phyloP scores from a whole-genome alignment of 2,888 invertebrate genomes.

The Amphimallon solstitiale region DNA sequence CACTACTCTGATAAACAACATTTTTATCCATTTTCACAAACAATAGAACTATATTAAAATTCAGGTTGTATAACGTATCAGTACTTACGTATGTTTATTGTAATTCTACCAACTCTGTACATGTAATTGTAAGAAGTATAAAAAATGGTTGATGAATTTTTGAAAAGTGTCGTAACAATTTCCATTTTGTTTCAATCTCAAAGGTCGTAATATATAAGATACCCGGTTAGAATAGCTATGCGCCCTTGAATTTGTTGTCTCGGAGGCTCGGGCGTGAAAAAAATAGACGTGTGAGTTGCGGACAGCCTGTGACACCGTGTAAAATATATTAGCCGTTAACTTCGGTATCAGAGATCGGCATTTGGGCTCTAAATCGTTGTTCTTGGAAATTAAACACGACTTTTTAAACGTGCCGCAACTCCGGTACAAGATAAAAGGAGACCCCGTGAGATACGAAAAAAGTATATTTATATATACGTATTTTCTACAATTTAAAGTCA shows the following conservation, averaged over 20 bases:
- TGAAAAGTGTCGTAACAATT: no score
- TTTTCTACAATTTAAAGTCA: no score
- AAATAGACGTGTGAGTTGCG: conserved; percentile 52
- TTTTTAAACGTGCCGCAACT: conserved; percentile 47
- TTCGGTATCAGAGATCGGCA: conserved; percentile 58
- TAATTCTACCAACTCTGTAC: no score
- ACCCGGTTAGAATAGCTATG: not conserved
- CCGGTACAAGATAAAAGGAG: not conserved
- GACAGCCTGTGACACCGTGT: conserved; percentile 54
- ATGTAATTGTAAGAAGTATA: no score
- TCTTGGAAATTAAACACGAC: conserved; percentile 54
- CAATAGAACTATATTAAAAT: no score
- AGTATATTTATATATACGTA: not conserved
- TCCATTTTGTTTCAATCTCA: no score
- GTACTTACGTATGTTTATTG: no score
- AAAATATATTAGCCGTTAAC: conserved; percentile 59
- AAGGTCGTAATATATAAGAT: no score
- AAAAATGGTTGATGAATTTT: no score
- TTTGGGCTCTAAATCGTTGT: conserved; percentile 54
- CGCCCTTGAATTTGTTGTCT: conserved; percentile 50
- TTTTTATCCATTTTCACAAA: no score
- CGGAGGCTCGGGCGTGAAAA: conserved; percentile 51
- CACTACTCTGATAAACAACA: no score
- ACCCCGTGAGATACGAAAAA: not conserved
- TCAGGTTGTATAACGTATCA: no score